Percentiles rank a stretch among this genome's conserved stretches.
Evolutionary conservation across 2,797 vertebrate genomes (phyloP).

Genomic region (Xenops minutus): DNA sequence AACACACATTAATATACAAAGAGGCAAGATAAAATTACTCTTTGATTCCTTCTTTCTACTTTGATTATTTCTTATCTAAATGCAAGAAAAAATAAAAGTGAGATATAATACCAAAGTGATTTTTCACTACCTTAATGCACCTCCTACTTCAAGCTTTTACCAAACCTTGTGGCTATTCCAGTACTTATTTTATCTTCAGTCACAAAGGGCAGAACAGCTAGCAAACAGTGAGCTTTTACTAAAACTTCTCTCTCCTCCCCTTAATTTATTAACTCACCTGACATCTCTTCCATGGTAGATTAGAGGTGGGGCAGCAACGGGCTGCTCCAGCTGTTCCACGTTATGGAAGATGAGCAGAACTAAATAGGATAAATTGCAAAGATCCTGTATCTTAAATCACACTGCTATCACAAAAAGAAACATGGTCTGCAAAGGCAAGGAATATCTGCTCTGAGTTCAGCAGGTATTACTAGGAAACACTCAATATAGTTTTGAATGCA

Average conservation of each 20-base stretch:
- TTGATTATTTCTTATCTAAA: not conserved
- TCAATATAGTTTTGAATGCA: not conserved
- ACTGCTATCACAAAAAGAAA: not conserved
- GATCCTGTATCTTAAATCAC: not conserved
- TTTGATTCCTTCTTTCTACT: not conserved
- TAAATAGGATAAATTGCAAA: not conserved
- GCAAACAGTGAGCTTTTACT: not conserved
- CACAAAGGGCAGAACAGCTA: not conserved
- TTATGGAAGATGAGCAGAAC: not conserved
- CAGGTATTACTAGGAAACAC: not conserved
- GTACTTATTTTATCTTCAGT: not conserved
- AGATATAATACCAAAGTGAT: not conserved
- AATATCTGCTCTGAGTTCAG: not conserved
- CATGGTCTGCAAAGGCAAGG: not conserved
- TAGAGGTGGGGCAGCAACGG: not conserved
- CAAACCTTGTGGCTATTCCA: not conserved
- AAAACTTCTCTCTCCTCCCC: not conserved
- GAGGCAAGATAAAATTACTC: not conserved
- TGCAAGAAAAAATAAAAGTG: not conserved
- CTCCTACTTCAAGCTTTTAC: not conserved
- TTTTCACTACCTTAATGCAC: not conserved
- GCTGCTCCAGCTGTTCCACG: not conserved
- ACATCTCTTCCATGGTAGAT: not conserved
- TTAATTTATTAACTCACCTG: not conserved
- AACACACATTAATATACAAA: not conserved